Percentiles rank a stretch among this genome's conserved stretches.
Evolutionary conservation across 2,888 invertebrate species (phyloP).

Genomic region (Agriotes lineatus): DNA sequence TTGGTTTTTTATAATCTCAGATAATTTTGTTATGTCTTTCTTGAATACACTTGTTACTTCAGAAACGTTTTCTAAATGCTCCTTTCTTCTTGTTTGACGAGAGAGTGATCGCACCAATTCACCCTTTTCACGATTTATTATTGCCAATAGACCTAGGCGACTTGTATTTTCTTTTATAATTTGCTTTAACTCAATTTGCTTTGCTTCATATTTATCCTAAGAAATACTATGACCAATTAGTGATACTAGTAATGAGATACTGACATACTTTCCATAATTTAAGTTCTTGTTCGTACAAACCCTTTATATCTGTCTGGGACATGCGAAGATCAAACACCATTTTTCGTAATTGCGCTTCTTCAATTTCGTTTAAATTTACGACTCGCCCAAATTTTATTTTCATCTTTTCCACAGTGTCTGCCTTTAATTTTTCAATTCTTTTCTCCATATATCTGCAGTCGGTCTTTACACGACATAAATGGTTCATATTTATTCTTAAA

Average conservation of each 20-base stretch:
- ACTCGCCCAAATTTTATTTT: conserved; percentile 69
- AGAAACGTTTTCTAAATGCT: conserved; percentile 55
- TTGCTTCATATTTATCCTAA: conserved; percentile 59
- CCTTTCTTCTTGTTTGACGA: conserved; percentile 58
- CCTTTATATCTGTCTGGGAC: conserved; percentile 67
- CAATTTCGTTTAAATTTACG: too few species aligned
- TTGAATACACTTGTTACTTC: conserved; percentile 58
- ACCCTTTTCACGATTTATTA: conserved; percentile 70
- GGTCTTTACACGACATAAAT: conserved; percentile 77
- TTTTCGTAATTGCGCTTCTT: too few species aligned
- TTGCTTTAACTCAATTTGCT: conserved; percentile 64
- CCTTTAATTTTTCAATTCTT: conserved; percentile 71
- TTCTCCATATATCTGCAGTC: conserved; percentile 77
- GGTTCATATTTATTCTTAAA: conserved; percentile 74
- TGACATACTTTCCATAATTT: conserved; percentile 60
- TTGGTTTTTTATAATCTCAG: too few species aligned
- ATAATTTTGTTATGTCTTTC: conserved; percentile 59
- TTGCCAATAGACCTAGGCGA: conserved; percentile 69
- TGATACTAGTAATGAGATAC: background rate
- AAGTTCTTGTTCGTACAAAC: conserved; percentile 66
- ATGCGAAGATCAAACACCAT: conserved; percentile 68
- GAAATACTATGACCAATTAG: conserved; percentile 39
- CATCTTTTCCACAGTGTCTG: conserved; percentile 68
- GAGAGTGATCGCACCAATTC: conserved; percentile 64
- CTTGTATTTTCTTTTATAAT: conserved; percentile 69